Base-by-base conservation (phyloP, 2,797 vertebrate species). In the Acanthopagrus latus region DNA sequence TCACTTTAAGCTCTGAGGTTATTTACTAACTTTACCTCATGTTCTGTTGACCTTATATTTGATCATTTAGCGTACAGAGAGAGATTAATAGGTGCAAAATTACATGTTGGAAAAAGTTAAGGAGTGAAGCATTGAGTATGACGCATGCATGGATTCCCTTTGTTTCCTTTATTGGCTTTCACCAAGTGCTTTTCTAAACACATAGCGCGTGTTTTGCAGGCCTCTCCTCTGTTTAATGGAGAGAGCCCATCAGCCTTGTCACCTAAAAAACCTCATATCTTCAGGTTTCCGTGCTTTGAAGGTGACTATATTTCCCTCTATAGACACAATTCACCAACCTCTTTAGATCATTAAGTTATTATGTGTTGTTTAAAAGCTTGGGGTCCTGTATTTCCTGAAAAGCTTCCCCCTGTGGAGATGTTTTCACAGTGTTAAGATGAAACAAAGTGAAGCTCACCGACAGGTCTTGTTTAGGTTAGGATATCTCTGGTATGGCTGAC, bases 101-200 rank as follows among this genome's bases (percentile, higher is more conserved):
- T 55, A 51, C 62, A 62, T 21, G 11, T 16, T 74, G 23, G 48
- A 68, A 60, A 74, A 52, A 43, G 29, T 29, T 17, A 56, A 69
- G 7, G 23, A 63, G 20, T 48, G 27, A 64, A 33, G 38, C 64
- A 29, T 0, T 56, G 47, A 41, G 5, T 25, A 27, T 46, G 56
- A 78, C 1, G 9, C 27, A 67, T 51, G 18, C 13, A 11, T 14
- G 14, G 8, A 41, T 54, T 69, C 17, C 43, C 46, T 73, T 75
- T 74, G 76, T 78, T 76, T 71, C 59, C 62, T 58, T 71, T 57
- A 56, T 41, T 44, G 41, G 29, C 56, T 74, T 84, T 74, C 16
- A 74, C 20, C 33, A 64, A 83, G 71, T 47, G 12, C 21, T 73
- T 57, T 33, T 54, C n/a, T 41, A 67, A 76, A 68, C 81, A 71